Percentiles rank a stretch among this genome's conserved stretches.
Conservation (phyloP, 2,113 vertebrate genomes). For the Cranoglanis bouderius region DNA sequence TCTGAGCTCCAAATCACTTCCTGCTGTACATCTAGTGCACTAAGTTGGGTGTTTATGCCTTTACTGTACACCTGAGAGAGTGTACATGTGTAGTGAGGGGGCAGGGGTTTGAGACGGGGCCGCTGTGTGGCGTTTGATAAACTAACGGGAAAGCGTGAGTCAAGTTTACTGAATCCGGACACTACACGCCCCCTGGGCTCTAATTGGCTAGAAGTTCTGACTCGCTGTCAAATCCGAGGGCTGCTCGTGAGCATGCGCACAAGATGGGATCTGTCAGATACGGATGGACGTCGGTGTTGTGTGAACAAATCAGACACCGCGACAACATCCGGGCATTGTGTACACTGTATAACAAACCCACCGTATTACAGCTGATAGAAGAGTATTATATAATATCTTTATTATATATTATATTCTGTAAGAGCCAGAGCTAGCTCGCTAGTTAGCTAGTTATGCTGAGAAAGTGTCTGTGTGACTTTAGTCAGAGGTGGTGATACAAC, state of each 20-base stretch:
- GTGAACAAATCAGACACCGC: background rate
- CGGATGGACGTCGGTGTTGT: background rate
- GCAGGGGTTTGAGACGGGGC: background rate
- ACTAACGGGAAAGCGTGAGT: constrained; percentile 17
- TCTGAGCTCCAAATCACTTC: background rate
- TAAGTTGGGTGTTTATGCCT: background rate
- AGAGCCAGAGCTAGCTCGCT: too few species aligned
- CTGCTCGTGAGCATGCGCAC: background rate
- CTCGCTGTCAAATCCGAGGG: background rate
- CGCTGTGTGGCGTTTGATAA: background rate
- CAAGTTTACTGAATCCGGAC: background rate
- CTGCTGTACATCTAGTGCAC: background rate
- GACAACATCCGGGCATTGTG: background rate
- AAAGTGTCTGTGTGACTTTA: too few species aligned
- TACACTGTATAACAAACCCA: background rate
- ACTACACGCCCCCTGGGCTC: background rate
- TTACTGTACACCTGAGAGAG: accelerated
- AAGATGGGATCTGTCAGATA: too few species aligned
- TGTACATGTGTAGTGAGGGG: background rate
- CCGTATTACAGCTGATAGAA: too few species aligned
- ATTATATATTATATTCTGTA: too few species aligned
- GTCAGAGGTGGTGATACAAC: too few species aligned
- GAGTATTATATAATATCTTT: too few species aligned
- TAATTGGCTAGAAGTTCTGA: background rate
- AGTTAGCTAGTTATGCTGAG: too few species aligned